Conservation (phyloP, 2,113 vertebrate species). For the Bettongia penicillata region DNA sequence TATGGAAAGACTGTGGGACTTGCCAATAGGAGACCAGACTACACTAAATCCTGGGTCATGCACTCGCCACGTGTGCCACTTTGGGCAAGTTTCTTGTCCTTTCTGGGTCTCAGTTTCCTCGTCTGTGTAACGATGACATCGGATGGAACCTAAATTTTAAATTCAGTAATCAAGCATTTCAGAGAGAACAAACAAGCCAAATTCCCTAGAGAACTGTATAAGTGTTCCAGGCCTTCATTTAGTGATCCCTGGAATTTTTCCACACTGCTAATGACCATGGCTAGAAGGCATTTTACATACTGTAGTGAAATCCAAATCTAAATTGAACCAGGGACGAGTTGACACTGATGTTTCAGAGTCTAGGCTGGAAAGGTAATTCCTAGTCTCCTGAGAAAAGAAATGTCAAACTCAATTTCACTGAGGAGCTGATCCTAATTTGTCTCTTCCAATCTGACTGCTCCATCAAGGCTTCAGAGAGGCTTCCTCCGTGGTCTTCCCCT, state of each 20-base stretch:
- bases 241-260: slow-evolving; percentile 70
- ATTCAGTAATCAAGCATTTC: neutral
- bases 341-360: slow-evolving; percentile 71
- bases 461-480: slow-evolving; percentile 57
- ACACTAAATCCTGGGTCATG: neutral
- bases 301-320: slow-evolving; percentile 77
- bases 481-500: slow-evolving; percentile 43
- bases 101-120: neutral
- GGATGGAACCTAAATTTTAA: no score
- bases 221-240: slow-evolving; percentile 62
- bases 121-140: neutral
- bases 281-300: slow-evolving; percentile 68
- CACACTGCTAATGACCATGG: slow-evolving; percentile 72
- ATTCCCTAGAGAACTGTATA: slow-evolving; percentile 57
- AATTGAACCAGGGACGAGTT: slow-evolving; percentile 70
- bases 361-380: slow-evolving; percentile 78
- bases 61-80: fast-evolving
- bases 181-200: slow-evolving; percentile 45
- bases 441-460: slow-evolving; percentile 66
- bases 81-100: no score
- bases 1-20: neutral
- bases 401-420: slow-evolving; percentile 79
- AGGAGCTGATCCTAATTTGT: slow-evolving; percentile 74
- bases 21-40: neutral
- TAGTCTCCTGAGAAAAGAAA: slow-evolving; percentile 77